Conservation (phyloP, 2,888 invertebrate species). For the Lithophane leautieri region DNA sequence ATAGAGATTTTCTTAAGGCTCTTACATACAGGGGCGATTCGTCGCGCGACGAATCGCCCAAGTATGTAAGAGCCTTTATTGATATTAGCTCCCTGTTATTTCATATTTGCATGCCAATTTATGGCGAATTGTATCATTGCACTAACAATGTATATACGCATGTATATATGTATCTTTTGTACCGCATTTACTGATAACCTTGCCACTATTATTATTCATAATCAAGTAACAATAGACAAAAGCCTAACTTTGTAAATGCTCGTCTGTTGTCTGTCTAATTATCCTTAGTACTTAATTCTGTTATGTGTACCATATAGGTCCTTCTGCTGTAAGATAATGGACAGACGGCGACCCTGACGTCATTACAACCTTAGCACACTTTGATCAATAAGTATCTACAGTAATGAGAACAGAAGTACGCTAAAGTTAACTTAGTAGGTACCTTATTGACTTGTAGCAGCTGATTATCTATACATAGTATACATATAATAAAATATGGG, state of each 20-base stretch:
- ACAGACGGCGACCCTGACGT: not conserved
- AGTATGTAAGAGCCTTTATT: too few species aligned
- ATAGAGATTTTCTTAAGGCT: not conserved
- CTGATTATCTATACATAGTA: too few species aligned
- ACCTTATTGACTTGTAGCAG: not conserved
- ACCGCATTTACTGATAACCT: not conserved
- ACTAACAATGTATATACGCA: not conserved
- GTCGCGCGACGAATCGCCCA: too few species aligned
- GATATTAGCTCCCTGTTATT: not conserved
- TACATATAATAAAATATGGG: too few species aligned
- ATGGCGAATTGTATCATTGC: not conserved
- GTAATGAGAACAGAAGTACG: slow-evolving; percentile 25
- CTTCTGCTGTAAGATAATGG: not conserved
- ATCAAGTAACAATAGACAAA: too few species aligned
- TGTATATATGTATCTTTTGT: too few species aligned
- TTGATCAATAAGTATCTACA: slow-evolving; percentile 12
- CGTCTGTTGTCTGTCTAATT: not conserved
- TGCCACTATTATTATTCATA: too few species aligned
- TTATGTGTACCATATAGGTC: not conserved
- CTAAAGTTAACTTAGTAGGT: not conserved
- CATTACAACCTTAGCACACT: slow-evolving; percentile 32
- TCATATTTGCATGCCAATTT: not conserved
- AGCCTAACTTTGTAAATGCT: not conserved
- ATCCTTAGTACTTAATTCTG: not conserved
- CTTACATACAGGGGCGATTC: too few species aligned